These are phyloP conservation scores for Drosophila recens DNA, from an alignment of 2,888 invertebrate genomes.

Conservation along the genomic window DNA sequence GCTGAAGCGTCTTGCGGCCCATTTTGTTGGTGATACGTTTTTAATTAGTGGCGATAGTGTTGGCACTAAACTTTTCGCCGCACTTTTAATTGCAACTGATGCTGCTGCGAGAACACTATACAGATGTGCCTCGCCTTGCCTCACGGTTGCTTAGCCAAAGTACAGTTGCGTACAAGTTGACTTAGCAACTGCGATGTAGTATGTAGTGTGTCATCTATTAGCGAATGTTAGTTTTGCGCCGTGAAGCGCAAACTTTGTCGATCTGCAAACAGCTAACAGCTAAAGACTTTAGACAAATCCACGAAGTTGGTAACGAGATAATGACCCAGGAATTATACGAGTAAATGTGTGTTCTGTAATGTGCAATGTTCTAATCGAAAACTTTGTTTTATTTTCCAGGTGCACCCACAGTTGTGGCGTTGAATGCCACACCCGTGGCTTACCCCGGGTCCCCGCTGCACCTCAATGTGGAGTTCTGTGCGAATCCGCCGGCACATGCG, in stretches of 20 bases:
- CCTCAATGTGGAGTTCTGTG: slow-evolving; percentile 91
- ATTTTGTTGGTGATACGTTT: slow-evolving; percentile 74
- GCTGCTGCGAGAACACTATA: slow-evolving; percentile 33
- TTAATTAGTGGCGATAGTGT: slow-evolving; percentile 72
- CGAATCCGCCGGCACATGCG: slow-evolving; percentile 88
- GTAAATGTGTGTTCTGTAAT: not conserved
- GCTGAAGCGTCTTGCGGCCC: slow-evolving; percentile 46
- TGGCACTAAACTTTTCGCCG: slow-evolving; percentile 57
- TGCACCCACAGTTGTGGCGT: slow-evolving; percentile 88
- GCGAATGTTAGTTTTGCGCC: slow-evolving; percentile 1
- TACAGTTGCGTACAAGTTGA: slow-evolving; percentile 4
- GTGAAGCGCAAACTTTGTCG: not conserved
- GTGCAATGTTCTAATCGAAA: slow-evolving; percentile 5
- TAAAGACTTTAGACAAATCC: slow-evolving; percentile 4
- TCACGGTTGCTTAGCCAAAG: slow-evolving; percentile 2
- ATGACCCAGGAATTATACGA: slow-evolving; percentile 8
- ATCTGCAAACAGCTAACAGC: slow-evolving; percentile 6
- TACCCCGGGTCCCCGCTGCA: slow-evolving; percentile 89
- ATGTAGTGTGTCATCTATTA: slow-evolving; percentile 3
- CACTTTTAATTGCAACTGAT: slow-evolving; percentile 61
- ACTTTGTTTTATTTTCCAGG: slow-evolving; percentile 86
- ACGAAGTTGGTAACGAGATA: slow-evolving; percentile 27
- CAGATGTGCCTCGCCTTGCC: slow-evolving; percentile 5
- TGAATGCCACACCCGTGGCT: slow-evolving; percentile 89
- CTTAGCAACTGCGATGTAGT: slow-evolving; percentile 8